Conservation (phyloP, 2,797 vertebrate species). For the Gallirallus australis region DNA sequence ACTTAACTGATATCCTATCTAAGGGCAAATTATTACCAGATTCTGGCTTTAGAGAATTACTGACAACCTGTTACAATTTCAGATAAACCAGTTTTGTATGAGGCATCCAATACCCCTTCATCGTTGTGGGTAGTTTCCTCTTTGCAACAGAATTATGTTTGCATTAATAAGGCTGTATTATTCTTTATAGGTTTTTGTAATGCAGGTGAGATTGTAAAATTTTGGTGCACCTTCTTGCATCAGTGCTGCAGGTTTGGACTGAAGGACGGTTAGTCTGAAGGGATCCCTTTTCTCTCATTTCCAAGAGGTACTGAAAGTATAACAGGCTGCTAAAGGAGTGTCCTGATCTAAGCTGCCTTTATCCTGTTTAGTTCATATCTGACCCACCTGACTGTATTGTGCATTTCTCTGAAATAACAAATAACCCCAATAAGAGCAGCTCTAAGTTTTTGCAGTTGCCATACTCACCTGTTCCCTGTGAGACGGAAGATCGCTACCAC, state of each 20-base stretch:
- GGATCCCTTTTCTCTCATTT: not conserved
- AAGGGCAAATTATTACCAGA: not conserved
- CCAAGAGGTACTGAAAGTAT: not conserved
- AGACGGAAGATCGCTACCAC: not conserved
- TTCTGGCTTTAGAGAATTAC: not conserved
- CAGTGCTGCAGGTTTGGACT: not conserved
- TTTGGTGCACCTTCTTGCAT: not conserved
- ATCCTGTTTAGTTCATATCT: not conserved
- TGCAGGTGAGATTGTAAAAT: not conserved
- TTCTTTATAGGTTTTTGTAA: not conserved
- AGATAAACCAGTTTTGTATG: not conserved
- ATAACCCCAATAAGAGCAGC: not conserved
- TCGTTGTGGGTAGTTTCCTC: not conserved
- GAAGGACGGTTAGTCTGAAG: not conserved
- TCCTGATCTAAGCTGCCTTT: not conserved
- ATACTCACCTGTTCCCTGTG: not conserved
- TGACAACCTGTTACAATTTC: not conserved
- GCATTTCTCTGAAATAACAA: not conserved
- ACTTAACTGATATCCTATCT: not conserved
- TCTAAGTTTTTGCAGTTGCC: not conserved
- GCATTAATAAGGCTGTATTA: not conserved
- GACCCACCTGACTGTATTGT: not conserved
- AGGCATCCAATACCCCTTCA: not conserved
- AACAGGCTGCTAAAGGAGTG: not conserved
- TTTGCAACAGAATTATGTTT: not conserved